phyloP scores from a whole-genome alignment of 2,113 vertebrate species.

The Naja naja region DNA sequence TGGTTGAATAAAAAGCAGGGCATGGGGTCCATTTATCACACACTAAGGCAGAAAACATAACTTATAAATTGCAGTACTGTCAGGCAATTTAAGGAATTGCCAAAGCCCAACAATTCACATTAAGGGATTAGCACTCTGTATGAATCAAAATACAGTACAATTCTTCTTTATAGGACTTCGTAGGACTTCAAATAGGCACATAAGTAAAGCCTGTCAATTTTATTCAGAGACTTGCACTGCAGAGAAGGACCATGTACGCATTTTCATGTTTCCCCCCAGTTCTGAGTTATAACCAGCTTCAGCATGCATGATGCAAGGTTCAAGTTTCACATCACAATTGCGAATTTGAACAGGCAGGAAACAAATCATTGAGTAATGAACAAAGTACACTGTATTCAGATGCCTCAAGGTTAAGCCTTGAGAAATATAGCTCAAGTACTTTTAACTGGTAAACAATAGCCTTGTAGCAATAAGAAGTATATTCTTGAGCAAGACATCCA shows the following conservation, averaged over 20 bases:
- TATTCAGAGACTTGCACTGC: neutral
- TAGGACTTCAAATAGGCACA: neutral
- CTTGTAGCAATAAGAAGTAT: neutral
- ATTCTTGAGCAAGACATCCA: neutral
- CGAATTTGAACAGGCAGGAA: neutral
- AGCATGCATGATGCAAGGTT: neutral
- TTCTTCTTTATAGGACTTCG: neutral
- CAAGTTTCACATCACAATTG: neutral
- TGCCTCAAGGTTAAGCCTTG: neutral
- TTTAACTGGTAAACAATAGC: neutral
- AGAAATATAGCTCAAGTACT: neutral
- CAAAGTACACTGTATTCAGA: neutral
- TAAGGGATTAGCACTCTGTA: neutral
- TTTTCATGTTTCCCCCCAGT: neutral
- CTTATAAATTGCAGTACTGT: neutral
- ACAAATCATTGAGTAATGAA: neutral
- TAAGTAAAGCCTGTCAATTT: neutral
- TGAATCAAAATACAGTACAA: neutral
- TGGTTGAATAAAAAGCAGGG: neutral
- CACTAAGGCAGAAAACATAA: neutral
- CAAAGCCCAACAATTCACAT: neutral
- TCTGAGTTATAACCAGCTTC: neutral
- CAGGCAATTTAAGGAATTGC: neutral
- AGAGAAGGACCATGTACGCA: neutral
- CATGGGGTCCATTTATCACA: neutral